A percentile compares a stretch with the other conserved stretches of the same genome.
phyloP scores from a whole-genome alignment of 2,888 invertebrate species.

The Hypomecis punctinalis region DNA sequence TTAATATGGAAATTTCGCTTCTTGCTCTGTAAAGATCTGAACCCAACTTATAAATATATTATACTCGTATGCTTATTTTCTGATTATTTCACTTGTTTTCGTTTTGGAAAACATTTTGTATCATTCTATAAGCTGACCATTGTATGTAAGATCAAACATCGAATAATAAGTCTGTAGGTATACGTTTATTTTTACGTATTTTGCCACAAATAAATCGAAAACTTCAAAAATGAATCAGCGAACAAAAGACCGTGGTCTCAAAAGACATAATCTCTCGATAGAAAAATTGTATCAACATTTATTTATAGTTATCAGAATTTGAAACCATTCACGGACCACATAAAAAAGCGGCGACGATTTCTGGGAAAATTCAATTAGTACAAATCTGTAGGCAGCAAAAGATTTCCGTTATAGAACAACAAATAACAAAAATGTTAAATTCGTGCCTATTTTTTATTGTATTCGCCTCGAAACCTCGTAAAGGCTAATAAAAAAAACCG shows the following conservation, averaged over 20 bases:
- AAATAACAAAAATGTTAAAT: slow-evolving; percentile 21
- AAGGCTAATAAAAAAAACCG: slow-evolving; percentile 24
- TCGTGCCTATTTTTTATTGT: slow-evolving; percentile 26
- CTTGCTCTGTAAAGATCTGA: no score
- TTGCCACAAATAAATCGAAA: not conserved
- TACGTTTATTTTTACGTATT: not conserved
- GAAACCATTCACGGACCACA: slow-evolving; percentile 1
- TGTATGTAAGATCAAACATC: no score
- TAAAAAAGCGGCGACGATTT: slow-evolving; percentile 1
- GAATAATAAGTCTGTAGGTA: no score
- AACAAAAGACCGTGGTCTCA: not conserved
- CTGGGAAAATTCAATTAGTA: slow-evolving; percentile 12
- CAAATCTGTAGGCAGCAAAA: slow-evolving; percentile 5
- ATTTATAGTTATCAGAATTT: slow-evolving; percentile 7
- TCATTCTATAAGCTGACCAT: no score
- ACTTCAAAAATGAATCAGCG: not conserved
- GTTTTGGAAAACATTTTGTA: no score
- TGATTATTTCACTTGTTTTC: no score
- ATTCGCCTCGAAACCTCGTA: slow-evolving; percentile 12
- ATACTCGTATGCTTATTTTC: no score
- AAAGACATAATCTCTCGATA: not conserved
- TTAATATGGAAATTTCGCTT: no score
- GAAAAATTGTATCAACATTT: not conserved
- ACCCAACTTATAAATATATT: no score
- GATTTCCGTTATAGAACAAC: slow-evolving; percentile 18